phyloP scores from a whole-genome alignment of 1,140 invertebrate genomes.

The Zaprionus inermis region DNA sequence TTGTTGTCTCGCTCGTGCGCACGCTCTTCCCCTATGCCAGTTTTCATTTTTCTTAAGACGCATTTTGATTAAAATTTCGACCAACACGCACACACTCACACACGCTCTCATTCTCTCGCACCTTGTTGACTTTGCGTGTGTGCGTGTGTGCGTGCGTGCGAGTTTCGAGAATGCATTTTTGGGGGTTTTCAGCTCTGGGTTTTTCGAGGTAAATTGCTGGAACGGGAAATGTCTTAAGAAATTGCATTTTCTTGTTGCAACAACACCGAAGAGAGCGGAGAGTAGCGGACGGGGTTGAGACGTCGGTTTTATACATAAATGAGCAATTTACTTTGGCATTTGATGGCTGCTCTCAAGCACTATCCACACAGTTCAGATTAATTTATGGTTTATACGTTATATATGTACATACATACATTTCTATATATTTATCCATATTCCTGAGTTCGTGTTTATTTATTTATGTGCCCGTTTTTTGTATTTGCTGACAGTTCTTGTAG shows the following conservation, averaged over 20 bases:
- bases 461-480: slow-evolving; percentile 13
- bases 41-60: slow-evolving; percentile 78
- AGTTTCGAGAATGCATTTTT: neutral
- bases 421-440: neutral
- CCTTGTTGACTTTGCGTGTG: slow-evolving; percentile 49
- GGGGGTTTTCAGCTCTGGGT: slow-evolving; percentile 4
- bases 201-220: neutral
- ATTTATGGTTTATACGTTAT: slow-evolving; percentile 23
- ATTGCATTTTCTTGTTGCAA: slow-evolving; percentile 68
- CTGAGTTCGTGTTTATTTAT: slow-evolving; percentile 27
- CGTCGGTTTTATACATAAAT: slow-evolving; percentile 66
- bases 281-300: neutral
- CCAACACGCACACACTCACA: slow-evolving; percentile 46
- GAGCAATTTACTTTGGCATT: slow-evolving; percentile 66
- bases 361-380: slow-evolving; percentile 34
- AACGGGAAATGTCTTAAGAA: slow-evolving; percentile 71
- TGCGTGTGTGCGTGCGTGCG: neutral
- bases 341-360: slow-evolving; percentile 33
- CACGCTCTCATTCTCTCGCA: slow-evolving; percentile 9
- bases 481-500: neutral
- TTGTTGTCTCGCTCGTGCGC: slow-evolving; percentile 63
- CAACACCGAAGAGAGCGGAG: slow-evolving; percentile 1
- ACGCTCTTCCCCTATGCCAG: slow-evolving; percentile 30
- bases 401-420: neutral
- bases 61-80: slow-evolving; percentile 80